Conservation (phyloP, 1,140 invertebrate species). For the Drosophila eugracilis region DNA sequence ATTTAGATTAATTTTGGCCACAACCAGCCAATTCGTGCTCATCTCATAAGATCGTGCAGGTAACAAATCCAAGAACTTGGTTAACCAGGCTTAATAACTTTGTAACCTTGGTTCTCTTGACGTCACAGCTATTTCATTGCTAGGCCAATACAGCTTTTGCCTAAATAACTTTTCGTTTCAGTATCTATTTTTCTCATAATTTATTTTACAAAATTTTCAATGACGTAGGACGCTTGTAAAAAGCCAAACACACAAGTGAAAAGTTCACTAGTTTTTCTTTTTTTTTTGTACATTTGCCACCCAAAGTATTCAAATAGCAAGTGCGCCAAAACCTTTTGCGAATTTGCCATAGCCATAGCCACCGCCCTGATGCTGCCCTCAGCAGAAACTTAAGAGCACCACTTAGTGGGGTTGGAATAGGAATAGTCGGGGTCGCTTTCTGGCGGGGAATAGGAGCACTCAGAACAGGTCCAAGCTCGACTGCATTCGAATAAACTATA, state of each 20-base stretch:
- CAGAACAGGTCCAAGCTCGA: slow-evolving; percentile 68
- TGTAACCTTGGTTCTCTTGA: slow-evolving; percentile 22
- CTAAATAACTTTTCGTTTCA: slow-evolving; percentile 5
- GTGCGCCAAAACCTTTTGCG: slow-evolving; percentile 65
- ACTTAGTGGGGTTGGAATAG: slow-evolving; percentile 43
- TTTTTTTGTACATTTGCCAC: no score
- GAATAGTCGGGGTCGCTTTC: neutral
- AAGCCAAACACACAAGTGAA: slow-evolving; percentile 51
- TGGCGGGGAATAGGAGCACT: slow-evolving; percentile 58
- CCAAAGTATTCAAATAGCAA: slow-evolving; percentile 63
- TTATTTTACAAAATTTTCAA: slow-evolving; percentile 57
- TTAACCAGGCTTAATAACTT: neutral
- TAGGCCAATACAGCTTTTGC: slow-evolving; percentile 1
- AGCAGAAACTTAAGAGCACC: slow-evolving; percentile 78
- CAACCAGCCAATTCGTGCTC: slow-evolving; percentile 4
- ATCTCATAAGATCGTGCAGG: neutral
- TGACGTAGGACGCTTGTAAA: slow-evolving; percentile 69
- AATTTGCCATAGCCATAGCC: slow-evolving; percentile 32
- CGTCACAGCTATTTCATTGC: slow-evolving; percentile 14
- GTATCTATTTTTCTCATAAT: slow-evolving; percentile 26
- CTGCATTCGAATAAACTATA: slow-evolving; percentile 82
- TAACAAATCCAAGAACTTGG: neutral
- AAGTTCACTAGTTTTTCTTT: slow-evolving; percentile 15
- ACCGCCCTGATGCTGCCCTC: slow-evolving; percentile 63
- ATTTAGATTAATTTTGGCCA: neutral